Conservation (phyloP, 2,113 vertebrate species). For the Eulemur rufifrons region DNA sequence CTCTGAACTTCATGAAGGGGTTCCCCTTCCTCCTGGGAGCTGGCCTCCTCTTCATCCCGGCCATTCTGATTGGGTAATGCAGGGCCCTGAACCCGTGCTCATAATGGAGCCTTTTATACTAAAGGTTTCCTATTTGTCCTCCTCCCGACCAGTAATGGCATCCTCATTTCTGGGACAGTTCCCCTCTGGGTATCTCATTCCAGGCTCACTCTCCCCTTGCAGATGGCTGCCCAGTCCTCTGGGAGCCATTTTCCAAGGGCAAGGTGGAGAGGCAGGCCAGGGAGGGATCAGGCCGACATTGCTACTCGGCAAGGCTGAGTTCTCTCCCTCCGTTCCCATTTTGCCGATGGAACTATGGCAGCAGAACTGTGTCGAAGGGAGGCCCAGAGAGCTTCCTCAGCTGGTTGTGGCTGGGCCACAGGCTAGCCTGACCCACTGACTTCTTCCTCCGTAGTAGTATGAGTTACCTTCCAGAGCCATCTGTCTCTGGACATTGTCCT, state of each 20-base stretch:
- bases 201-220: background rate
- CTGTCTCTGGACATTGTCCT: background rate
- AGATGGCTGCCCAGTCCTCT: background rate
- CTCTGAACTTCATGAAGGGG: constrained; percentile 93
- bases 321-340: background rate
- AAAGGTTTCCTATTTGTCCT: background rate
- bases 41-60: constrained; percentile 90
- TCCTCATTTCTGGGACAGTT: background rate
- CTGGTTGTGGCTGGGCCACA: background rate
- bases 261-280: background rate
- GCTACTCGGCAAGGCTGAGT: background rate
- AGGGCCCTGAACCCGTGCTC: background rate
- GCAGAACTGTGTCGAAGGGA: background rate
- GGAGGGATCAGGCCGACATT: background rate
- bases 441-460: background rate
- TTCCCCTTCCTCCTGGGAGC: constrained; percentile 95
- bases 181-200: background rate
- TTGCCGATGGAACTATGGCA: background rate
- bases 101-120: background rate
- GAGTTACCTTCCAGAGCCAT: background rate
- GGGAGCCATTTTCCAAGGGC: background rate
- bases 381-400: background rate
- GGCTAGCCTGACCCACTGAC: background rate
- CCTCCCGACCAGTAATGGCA: background rate
- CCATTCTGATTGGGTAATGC: constrained; percentile 91